Evolutionary conservation across 2,113 vertebrate species (phyloP).

Genomic region (Carlito syrichta): DNA sequence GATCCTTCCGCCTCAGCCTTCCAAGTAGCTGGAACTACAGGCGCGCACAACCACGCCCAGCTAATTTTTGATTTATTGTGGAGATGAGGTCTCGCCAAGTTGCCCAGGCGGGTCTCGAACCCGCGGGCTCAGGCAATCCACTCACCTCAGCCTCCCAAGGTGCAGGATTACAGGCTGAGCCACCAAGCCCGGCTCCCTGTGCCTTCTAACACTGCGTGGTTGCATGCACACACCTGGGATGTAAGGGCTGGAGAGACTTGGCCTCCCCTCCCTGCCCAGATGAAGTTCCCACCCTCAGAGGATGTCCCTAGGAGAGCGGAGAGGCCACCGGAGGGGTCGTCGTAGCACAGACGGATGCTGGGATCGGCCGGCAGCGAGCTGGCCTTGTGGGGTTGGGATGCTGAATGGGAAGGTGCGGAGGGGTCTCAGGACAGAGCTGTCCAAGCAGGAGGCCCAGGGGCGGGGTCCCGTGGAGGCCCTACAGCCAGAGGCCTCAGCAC

Average conservation of each 20-base stretch:
- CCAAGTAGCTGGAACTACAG: too few relatives aligned
- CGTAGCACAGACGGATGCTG: background rate
- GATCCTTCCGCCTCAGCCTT: too few relatives aligned
- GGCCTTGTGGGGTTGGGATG: background rate
- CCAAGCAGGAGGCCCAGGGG: background rate
- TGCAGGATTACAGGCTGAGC: too few relatives aligned
- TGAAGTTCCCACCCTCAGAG: background rate
- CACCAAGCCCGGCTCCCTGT: too few relatives aligned
- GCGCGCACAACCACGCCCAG: too few relatives aligned
- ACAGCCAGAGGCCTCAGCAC: background rate
- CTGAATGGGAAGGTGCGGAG: background rate
- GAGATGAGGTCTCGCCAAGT: too few relatives aligned
- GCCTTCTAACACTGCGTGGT: background rate
- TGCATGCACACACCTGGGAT: background rate
- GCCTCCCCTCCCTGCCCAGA: background rate
- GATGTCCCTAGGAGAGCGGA: background rate
- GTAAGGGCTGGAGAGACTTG: background rate
- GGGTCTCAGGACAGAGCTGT: background rate
- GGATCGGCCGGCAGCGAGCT: background rate
- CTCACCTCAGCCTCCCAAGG: too few relatives aligned
- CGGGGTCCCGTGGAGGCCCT: background rate
- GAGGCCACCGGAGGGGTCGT: background rate
- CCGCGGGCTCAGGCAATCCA: too few relatives aligned
- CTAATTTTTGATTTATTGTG: too few relatives aligned
- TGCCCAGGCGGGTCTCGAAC: too few relatives aligned